Evolutionary conservation across 2,113 vertebrate genomes (phyloP), one percentile per base, ranked within the genome.

Genomic region (Micronycteris hirsuta): DNA sequence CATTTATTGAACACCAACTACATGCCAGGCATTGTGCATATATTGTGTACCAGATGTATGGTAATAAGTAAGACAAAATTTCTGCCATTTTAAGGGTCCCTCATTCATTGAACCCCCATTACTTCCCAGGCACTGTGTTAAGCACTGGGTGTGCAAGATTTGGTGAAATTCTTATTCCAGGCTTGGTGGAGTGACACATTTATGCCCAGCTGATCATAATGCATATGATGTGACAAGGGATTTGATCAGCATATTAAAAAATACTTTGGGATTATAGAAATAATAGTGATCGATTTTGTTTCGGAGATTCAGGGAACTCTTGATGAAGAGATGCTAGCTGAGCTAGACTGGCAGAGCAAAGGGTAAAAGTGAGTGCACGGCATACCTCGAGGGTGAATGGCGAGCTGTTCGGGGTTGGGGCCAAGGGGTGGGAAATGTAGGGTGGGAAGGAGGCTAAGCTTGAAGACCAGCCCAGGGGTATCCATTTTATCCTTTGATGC

Each of bases 301-400:
- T 61, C 71, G 58, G 45, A 96, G 52, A 26, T 56, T 13, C 16
- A 24, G 58, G 47, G 22, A 43, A 54, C 28, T 78, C 78, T 76
- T 47, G 58, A 7, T 61, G 33, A 92, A 52, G 58, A 81, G 61
- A 3, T 63, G 17, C 22, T 54, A 49, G 9, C 28, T 77, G 81
- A 56, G 68, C 36, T 36, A 28, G 41, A 7, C 10, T 9, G 63
- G 68, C 47, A 77, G 52, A n/a, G 36, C 41, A 22, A 77, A 61
- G 56, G 87, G 19, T 8, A 26, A 54, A 68, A 76, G 12, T 24
- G 17, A 68, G 12, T 24, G 1, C 24, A 2, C 0, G 20, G 43
- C 3, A 0, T 1, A 61, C n/a, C 61, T 10, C 2, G 20, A n/a
- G 71, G 9, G 19, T 15, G 33, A 52, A 2, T 3, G 20, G 45